Evolutionary conservation across 1,140 invertebrate genomes (phyloP), one percentile per base, ranked within the genome.

Genomic region (Zaprionus ornatus): DNA sequence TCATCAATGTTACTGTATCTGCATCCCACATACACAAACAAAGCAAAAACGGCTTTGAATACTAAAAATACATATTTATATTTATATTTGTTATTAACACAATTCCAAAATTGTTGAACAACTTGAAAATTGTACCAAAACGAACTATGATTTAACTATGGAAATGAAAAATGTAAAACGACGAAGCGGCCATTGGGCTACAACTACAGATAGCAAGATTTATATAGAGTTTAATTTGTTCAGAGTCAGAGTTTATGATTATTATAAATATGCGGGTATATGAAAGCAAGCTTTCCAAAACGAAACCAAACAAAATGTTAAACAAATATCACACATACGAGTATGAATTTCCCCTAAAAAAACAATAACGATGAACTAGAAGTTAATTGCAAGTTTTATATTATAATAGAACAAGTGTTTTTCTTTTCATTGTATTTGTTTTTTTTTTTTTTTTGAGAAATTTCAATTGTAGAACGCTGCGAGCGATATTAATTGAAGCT

Each of bases 1-100:
- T 74, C 77, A 77, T 74, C 57, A 85, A 85, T 77, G 74, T 81
- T 85, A 79, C 42, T 68, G 55, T 55, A 54, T 78, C 79, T 81
- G 65, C 61, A 77, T n/a, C 37, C 37, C 37, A 15, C 37, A 55
- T 52, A 75, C 21, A 64, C 29, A 57, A 59, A 42, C 65, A 61
- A 50, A 65, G 27, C 37, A 59, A 52, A 63, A 42, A 61, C 55
- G 48, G 64, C 77, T 77, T 81, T 67, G 73, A 81, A 37, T 40
- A 80, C 71, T 54, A 45, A 35, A 62, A 7, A 45, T 23, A 42
- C 12, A 50, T 50, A 45, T 17, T 17, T 45, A 45, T 45, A 50
- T 50, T 13, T 23, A 56, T 42, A 70, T 79, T 83, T 82, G 70
- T 82, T 79, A 80, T 52, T 23, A 52, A 76, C 29, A 29, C 59